These are phyloP conservation scores for Acanthisitta chloris DNA, from an alignment of 2,113 vertebrate genomes.

Conservation along the genomic window DNA sequence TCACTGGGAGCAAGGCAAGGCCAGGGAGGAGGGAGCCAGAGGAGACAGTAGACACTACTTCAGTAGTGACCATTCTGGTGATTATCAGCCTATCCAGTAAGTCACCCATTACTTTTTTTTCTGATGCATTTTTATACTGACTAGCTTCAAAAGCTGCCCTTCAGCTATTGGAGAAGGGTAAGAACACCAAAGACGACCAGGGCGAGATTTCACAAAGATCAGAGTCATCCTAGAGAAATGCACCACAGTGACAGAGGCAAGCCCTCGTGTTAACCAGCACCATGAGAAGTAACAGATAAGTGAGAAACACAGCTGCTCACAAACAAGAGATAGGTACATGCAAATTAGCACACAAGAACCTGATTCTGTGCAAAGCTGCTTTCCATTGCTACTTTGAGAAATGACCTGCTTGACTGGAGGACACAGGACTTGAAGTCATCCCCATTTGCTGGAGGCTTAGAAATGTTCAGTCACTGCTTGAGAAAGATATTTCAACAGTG, in stretches of 20 bases:
- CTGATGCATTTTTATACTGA: background rate
- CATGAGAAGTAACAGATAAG: background rate
- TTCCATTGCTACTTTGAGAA: background rate
- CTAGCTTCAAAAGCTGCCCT: background rate
- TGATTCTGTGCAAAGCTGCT: background rate
- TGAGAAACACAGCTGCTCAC: background rate
- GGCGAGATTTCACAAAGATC: background rate
- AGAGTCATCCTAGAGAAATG: background rate
- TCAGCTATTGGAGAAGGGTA: background rate
- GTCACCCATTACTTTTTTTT: background rate
- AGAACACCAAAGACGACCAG: background rate
- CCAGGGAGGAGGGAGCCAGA: background rate
- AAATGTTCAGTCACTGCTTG: background rate
- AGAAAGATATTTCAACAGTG: background rate
- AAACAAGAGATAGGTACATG: background rate
- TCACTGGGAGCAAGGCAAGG: background rate
- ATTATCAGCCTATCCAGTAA: background rate
- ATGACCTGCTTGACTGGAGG: background rate
- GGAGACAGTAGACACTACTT: background rate
- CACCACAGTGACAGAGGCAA: background rate
- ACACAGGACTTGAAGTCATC: background rate
- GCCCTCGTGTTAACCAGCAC: accelerated
- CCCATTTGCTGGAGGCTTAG: background rate
- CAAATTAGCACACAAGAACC: background rate
- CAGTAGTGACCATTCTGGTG: background rate